Evolutionary conservation across 1,140 invertebrate genomes (phyloP), one percentile per base, ranked within the genome.

Genomic region (Drosophila azteca): DNA sequence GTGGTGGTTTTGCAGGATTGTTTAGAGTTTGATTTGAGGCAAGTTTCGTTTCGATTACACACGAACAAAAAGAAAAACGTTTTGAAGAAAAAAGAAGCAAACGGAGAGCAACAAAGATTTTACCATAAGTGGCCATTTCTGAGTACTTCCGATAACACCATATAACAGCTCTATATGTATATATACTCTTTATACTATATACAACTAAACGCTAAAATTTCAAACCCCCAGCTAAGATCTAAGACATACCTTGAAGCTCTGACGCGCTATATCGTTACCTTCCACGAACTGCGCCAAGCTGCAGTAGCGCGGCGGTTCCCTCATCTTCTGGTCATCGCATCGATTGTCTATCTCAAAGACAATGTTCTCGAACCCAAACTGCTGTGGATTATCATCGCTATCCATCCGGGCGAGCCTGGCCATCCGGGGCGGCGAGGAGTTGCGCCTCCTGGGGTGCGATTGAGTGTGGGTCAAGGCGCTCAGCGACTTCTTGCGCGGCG

Each of bases 281-380:
- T 96, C 96, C 65, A 95, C 95, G 81, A 96, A 96, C 73, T 96
- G 94, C 6, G 95, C 95, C 74, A 96, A 92, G 85, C 95, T 95
- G 80, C 95, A 95, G 90, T 95, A 95, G 74, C 94, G 94, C 48
- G 93, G 93, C 51, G 94, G 94, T 71, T 93, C 82, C 17, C 79
- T 60, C n/a, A 90, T 79, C 92, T 94, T 89, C 90, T 93, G 63
- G 85, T 93, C 92, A 90, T 94, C 70, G 90, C 92, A 91, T 84
- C 92, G 76, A 93, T 94, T 92, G 93, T 92, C 91, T 8, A 92
- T 92, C 79, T 94, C 94, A 70, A 95, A 95, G 22, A 94, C 94
- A 72, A 94, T 93, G 69, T 95, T 95, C 81, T 95, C 94, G 70
- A 95, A 95, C 2, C 94, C 94, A 73, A 94, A 95, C 79, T 95